These are phyloP conservation scores for Minunthozetes semirufus DNA, from an alignment of 2,888 invertebrate species.

Conservation along the genomic window DNA sequence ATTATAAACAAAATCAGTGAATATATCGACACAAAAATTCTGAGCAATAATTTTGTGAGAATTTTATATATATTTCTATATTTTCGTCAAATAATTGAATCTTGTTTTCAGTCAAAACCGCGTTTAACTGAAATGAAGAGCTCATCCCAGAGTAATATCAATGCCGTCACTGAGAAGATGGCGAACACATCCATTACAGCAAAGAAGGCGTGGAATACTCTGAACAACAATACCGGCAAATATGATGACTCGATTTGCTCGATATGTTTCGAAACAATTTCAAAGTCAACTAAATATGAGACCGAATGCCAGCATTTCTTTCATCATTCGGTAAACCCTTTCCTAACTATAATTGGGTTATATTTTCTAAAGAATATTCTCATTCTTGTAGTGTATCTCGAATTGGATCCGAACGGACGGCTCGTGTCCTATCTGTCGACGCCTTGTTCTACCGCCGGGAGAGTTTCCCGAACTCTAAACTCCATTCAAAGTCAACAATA, in stretches of 20 bases:
- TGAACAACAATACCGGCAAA: neutral
- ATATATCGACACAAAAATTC: neutral
- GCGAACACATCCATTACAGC: no score
- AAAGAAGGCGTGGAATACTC: neutral
- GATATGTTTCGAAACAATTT: neutral
- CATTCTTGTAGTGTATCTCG: neutral
- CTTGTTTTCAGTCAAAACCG: neutral
- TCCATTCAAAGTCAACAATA: neutral
- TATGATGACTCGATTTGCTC: conserved; percentile 1
- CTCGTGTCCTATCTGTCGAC: neutral
- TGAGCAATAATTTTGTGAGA: neutral
- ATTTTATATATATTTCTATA: neutral
- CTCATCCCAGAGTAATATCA: neutral
- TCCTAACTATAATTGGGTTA: neutral
- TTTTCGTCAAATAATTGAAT: neutral
- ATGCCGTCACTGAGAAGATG: neutral
- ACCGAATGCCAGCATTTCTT: conserved; percentile 6
- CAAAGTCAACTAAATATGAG: neutral
- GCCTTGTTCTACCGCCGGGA: neutral
- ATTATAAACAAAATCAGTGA: neutral
- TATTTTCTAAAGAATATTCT: neutral
- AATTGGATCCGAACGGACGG: conserved; percentile 5
- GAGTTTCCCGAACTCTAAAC: neutral
- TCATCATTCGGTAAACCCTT: neutral
- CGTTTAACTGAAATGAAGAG: neutral